Percentiles rank a stretch among this genome's conserved stretches.
phyloP scores from a whole-genome alignment of 2,113 vertebrate species.

The Tringa solitaria region DNA sequence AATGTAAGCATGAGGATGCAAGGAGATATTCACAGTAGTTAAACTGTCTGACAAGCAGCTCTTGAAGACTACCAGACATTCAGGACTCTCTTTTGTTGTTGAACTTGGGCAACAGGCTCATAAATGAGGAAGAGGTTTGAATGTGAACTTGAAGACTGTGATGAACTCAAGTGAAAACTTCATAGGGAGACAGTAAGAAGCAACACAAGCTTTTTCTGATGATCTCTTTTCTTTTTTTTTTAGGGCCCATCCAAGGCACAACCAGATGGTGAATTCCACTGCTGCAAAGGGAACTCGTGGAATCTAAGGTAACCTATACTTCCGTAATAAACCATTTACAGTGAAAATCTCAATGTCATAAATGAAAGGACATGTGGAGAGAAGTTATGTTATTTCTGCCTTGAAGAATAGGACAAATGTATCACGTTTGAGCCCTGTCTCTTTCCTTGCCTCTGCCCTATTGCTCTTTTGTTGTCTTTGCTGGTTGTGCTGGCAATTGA shows the following conservation, averaged over 20 bases:
- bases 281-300: not conserved
- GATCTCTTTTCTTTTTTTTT: not conserved
- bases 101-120: not conserved
- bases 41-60: not conserved
- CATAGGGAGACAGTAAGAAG: not conserved
- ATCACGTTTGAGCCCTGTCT: not conserved
- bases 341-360: not conserved
- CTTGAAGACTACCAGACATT: not conserved
- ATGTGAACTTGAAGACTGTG: not conserved
- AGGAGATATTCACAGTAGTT: not conserved
- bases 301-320: not conserved
- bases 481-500: not conserved
- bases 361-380: not conserved
- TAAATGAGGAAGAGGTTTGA: not conserved
- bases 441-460: not conserved
- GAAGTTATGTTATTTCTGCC: not conserved
- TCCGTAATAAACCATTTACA: not conserved
- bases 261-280: not conserved
- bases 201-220: not conserved
- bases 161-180: not conserved
- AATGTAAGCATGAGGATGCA: not conserved
- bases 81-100: not conserved
- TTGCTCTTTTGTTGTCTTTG: not conserved
- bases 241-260: not conserved
- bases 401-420: not conserved